Evolutionary conservation across 2,113 vertebrate species (phyloP).

Genomic region (Coryphaenoides rupestris): DNA sequence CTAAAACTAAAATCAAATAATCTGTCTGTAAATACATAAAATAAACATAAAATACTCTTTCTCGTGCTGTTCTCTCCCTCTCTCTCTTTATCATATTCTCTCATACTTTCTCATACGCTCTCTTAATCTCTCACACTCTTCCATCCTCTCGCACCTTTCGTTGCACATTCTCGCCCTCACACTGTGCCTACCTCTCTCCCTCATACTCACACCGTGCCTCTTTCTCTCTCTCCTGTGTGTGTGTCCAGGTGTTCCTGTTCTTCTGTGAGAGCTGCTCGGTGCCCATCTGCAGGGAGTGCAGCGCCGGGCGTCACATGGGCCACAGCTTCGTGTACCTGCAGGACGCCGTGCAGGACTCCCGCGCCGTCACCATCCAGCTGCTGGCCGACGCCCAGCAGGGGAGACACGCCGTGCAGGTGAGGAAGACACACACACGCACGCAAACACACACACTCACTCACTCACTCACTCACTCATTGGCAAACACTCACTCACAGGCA

Average conservation of each 20-base stretch:
- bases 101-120: too few relatives aligned
- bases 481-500: too few relatives aligned
- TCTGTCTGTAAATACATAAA: too few relatives aligned
- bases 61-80: too few relatives aligned
- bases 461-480: too few relatives aligned
- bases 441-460: too few relatives aligned
- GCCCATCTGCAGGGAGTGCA: conserved; percentile 97
- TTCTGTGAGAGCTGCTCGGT: conserved; percentile 96
- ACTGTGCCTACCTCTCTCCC: background rate
- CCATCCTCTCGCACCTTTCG: background rate
- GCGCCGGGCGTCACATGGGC: conserved; percentile 86
- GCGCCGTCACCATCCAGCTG: conserved; percentile 93
- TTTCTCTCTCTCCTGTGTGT: background rate
- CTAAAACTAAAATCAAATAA: too few relatives aligned
- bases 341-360: conserved; percentile 92
- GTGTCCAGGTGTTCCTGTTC: conserved; percentile 86
- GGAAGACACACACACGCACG: too few relatives aligned
- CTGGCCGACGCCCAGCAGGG: conserved; percentile 95
- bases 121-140: too few relatives aligned
- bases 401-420: conserved; percentile 94
- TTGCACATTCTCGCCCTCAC: background rate
- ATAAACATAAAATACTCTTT: too few relatives aligned
- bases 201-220: background rate
- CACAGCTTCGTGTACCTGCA: conserved; percentile 97
- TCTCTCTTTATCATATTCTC: too few relatives aligned